phyloP scores from a whole-genome alignment of 64 coral and sea anemone genomes.

The Platygyra sinensis region DNA sequence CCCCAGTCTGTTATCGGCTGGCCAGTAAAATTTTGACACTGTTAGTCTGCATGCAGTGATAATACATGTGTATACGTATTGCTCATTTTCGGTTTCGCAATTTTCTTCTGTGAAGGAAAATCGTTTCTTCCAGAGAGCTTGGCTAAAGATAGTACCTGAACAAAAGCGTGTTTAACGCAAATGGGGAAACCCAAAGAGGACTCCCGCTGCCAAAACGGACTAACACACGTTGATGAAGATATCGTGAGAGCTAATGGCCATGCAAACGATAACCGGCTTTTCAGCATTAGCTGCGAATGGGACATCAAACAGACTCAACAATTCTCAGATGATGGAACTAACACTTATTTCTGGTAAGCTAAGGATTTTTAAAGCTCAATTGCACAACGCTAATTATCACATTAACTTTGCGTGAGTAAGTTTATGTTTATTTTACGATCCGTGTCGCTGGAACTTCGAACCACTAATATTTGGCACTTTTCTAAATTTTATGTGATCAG shows the following conservation, averaged over 20 bases:
- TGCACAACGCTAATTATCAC: no score
- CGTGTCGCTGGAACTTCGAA: no score
- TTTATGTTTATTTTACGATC: background rate
- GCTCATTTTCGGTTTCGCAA: background rate
- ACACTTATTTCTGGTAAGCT: constrained; percentile 91
- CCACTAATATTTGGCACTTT: no score
- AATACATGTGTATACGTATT: background rate
- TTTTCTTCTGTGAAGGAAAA: background rate
- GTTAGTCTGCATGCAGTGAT: background rate
- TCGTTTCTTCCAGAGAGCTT: background rate
- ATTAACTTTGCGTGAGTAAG: background rate
- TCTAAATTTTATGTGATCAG: no score
- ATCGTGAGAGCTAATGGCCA: constrained; percentile 30
- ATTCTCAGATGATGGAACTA: constrained; percentile 89
- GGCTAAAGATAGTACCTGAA: background rate
- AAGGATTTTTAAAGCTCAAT: background rate
- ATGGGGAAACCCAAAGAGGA: constrained; percentile 31
- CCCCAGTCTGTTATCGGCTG: background rate
- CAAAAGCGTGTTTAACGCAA: background rate
- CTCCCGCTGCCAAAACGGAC: background rate
- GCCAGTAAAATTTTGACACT: background rate
- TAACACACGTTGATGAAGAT: background rate
- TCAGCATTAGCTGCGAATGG: constrained; percentile 85
- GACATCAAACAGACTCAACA: constrained; percentile 86
- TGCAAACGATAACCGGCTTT: constrained; percentile 49